Conservation (phyloP, 2,888 invertebrate genomes). For the Lasioglossum oenotherae region DNA sequence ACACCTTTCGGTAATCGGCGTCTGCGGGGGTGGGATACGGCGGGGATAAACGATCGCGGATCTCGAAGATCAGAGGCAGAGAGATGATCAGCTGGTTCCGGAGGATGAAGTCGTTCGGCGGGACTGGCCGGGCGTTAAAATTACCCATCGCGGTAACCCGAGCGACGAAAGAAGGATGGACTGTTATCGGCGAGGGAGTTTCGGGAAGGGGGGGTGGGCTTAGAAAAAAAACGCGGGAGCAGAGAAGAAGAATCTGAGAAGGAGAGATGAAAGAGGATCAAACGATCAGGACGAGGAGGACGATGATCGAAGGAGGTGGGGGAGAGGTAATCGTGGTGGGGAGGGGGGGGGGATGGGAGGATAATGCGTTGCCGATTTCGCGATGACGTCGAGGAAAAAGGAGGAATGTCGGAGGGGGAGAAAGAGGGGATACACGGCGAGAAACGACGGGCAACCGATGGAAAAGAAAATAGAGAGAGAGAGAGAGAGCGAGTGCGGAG, state of each 20-base stretch:
- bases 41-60: not conserved
- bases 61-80: slow-evolving; percentile 23
- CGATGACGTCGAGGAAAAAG: slow-evolving; percentile 70
- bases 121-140: slow-evolving; percentile 70
- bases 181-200: slow-evolving; percentile 19
- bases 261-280: not conserved
- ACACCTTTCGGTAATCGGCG: not conserved
- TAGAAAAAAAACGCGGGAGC: not conserved
- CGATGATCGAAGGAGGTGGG: slow-evolving; percentile 11
- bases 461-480: slow-evolving; percentile 63
- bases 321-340: slow-evolving; percentile 43
- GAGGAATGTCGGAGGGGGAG: slow-evolving; percentile 34
- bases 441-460: slow-evolving; percentile 59
- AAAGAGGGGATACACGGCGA: slow-evolving; percentile 50
- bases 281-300: not conserved
- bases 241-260: slow-evolving; percentile 42
- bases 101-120: slow-evolving; percentile 73
- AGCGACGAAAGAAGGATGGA: slow-evolving; percentile 54
- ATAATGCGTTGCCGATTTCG: slow-evolving; percentile 76
- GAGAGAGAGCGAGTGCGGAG: slow-evolving; percentile 70
- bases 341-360: slow-evolving; percentile 51
- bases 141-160: slow-evolving; percentile 68
- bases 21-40: not conserved
- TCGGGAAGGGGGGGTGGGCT: not conserved
- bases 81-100: slow-evolving; percentile 59